Conservation (phyloP, 2,888 invertebrate genomes). For the Heliconius aoede region DNA sequence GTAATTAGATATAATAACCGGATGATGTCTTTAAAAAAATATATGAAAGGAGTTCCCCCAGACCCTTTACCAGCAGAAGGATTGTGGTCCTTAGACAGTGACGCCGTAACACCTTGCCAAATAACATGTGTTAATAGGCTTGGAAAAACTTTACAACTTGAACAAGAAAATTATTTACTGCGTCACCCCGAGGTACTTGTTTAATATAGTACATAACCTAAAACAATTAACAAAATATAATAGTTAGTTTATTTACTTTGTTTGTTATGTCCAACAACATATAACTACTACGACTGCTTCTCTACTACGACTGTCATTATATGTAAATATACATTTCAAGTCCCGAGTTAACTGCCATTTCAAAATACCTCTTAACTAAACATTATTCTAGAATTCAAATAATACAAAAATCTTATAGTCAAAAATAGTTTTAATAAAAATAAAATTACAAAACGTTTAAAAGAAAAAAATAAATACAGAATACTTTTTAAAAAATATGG, state of each 20-base stretch:
- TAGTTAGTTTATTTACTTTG: background rate
- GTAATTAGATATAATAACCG: background rate
- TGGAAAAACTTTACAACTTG: slow-evolving; percentile 64
- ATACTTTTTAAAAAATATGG: slow-evolving; percentile 12
- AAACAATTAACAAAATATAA: background rate
- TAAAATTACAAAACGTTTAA: background rate
- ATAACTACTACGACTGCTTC: background rate
- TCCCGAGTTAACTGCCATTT: background rate
- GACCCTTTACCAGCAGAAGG: slow-evolving; percentile 61
- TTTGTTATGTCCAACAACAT: background rate
- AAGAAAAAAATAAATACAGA: slow-evolving; percentile 23
- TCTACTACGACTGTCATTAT: background rate
- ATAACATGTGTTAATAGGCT: slow-evolving; percentile 60
- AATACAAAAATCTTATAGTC: too few relatives aligned
- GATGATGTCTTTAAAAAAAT: slow-evolving; percentile 61
- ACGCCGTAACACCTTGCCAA: slow-evolving; percentile 62
- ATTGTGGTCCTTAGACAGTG: slow-evolving; percentile 60
- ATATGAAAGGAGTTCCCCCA: slow-evolving; percentile 58
- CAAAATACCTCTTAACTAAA: background rate
- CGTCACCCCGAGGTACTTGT: slow-evolving; percentile 69
- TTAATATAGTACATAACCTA: background rate
- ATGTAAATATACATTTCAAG: background rate
- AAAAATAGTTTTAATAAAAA: too few relatives aligned
- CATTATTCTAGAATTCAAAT: too few relatives aligned
- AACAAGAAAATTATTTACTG: slow-evolving; percentile 69